Evolutionary conservation across 2,113 vertebrate genomes (phyloP).

Genomic region (Danio rerio): DNA sequence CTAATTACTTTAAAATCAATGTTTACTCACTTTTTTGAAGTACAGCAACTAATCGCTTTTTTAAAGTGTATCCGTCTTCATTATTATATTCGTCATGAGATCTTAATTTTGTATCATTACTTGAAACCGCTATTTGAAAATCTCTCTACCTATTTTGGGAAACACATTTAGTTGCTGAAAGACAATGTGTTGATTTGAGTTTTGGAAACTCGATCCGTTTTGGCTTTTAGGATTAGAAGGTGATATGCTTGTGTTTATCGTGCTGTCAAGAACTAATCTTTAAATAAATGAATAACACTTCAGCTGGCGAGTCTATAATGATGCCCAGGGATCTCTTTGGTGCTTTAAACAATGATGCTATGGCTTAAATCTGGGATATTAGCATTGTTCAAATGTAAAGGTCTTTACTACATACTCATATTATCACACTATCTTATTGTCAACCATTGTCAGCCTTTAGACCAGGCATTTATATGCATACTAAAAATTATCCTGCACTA

Average conservation of each 20-base stretch:
- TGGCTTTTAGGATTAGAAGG: constrained; percentile 43
- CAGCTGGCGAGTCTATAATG: constrained; percentile 9
- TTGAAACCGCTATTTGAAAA: neutral
- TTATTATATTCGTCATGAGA: neutral
- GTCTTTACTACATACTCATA: constrained; percentile 19
- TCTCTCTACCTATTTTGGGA: neutral
- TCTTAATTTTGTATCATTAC: neutral
- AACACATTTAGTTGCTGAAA: constrained; percentile 10
- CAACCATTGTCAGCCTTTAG: neutral
- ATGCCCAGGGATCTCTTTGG: constrained; percentile 8
- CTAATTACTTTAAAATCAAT: too few relatives aligned
- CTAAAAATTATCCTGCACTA: neutral
- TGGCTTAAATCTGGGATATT: neutral
- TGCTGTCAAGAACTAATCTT: constrained; percentile 49
- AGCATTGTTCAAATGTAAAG: constrained; percentile 25
- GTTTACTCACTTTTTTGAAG: too few relatives aligned
- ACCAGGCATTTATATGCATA: neutral
- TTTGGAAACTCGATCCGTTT: constrained; percentile 51
- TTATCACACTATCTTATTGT: constrained; percentile 23
- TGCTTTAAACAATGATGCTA: neutral
- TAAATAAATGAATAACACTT: constrained; percentile 24
- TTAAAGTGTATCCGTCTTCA: neutral
- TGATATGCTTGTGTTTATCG: constrained; percentile 59
- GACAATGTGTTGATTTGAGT: constrained; percentile 35
- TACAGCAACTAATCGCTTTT: too few relatives aligned